Percentiles rank a stretch among this genome's conserved stretches.
Evolutionary conservation across 2,888 invertebrate genomes (phyloP).

Genomic region (Lumbricus terrestris): DNA sequence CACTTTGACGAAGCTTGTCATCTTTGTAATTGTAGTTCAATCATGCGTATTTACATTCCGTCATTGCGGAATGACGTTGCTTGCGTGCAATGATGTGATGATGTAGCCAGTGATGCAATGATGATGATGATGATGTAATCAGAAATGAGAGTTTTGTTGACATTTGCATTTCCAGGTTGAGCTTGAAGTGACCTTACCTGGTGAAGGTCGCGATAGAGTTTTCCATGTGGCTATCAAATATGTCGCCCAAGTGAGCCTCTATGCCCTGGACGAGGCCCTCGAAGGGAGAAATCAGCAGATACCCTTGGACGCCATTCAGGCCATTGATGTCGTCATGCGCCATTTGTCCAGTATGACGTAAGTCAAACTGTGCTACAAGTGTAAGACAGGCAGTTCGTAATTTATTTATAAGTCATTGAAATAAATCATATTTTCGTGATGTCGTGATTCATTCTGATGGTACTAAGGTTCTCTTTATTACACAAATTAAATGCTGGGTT

Average conservation of each 20-base stretch:
- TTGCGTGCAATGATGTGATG: background rate
- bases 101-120: too few species aligned
- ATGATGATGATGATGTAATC: background rate
- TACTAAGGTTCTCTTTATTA: background rate
- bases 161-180: conserved; percentile 43
- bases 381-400: too few species aligned
- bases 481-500: background rate
- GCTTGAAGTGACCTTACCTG: conserved; percentile 81
- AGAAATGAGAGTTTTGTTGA: background rate
- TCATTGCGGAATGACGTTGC: background rate
- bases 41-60: background rate
- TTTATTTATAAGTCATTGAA: background rate
- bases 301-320: conserved; percentile 95
- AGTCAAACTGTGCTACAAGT: conserved; percentile 38
- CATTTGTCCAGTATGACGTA: conserved; percentile 96
- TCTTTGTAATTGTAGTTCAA: background rate
- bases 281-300: conserved; percentile 89
- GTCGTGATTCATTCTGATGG: background rate
- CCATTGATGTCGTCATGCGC: conserved; percentile 97
- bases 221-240: conserved; percentile 97
- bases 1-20: background rate
- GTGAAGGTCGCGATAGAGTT: conserved; percentile 96
- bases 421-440: background rate
- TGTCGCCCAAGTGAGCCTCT: conserved; percentile 93
- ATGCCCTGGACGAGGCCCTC: conserved; percentile 93